Base-by-base conservation (phyloP, 2,888 invertebrate genomes). In the Onchidella celtica region DNA sequence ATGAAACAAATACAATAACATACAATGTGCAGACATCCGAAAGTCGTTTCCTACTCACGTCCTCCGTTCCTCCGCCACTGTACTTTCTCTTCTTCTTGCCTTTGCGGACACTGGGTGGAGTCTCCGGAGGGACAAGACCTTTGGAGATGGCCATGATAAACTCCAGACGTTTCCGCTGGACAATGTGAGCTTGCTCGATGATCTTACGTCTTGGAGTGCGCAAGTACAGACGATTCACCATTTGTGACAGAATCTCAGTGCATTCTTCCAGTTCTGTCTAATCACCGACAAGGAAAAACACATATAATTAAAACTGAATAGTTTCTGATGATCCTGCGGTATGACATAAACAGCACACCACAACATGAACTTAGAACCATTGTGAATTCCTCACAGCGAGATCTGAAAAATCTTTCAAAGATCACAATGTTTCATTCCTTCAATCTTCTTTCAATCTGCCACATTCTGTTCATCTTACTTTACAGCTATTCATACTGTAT, bases 261-360 rank as follows among this genome's bases (percentile, higher is more conserved):
- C 95, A 94, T 89, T 95, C 95, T 91, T 95, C 95, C 66, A 95
- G 91, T 91, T 96, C 95, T 86, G 95, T 95, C 95, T 95, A 91
- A 21, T 83, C 84, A 47, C 47, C 6, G 17, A 47, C 47, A 47
- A 6, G 17, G 9, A 47, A 47, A 47, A 6, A 47, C 47, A 47
- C n/a, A n/a, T n/a, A n/a, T n/a, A n/a, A n/a, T n/a, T n/a, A n/a
- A n/a, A n/a, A n/a, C n/a, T n/a, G n/a, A n/a, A n/a, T n/a, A n/a
- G n/a, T n/a, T n/a, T n/a, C n/a, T n/a, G n/a, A n/a, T n/a, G n/a
- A n/a, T n/a, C n/a, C n/a, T n/a, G n/a, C n/a, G n/a, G n/a, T n/a
- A n/a, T n/a, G n/a, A n/a, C n/a, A n/a, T n/a, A n/a, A n/a, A n/a
- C n/a, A n/a, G n/a, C n/a, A n/a, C n/a, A n/a, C n/a, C n/a, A n/a